phyloP scores from a whole-genome alignment of 2,797 vertebrate genomes.

The Furcifer pardalis region DNA sequence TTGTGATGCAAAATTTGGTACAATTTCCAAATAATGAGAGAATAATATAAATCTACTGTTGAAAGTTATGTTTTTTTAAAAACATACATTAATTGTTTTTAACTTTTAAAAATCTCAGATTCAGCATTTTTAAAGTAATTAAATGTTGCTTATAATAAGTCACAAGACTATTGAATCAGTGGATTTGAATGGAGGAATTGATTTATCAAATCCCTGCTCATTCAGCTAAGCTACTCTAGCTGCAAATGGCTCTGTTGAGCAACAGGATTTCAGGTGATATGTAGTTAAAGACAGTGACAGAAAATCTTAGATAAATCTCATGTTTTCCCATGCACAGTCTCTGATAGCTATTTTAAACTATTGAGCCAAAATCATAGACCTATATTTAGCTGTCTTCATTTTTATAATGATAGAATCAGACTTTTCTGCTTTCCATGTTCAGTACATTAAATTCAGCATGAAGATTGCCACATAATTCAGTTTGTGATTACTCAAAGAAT shows the following conservation, averaged over 20 bases:
- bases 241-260: no score
- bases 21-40: not conserved
- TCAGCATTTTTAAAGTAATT: not conserved
- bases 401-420: not conserved
- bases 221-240: no score
- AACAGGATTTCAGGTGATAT: not conserved
- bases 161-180: no score
- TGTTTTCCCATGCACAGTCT: not conserved
- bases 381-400: not conserved
- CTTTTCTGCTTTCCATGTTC: not conserved
- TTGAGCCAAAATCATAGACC: not conserved
- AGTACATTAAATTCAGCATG: not conserved
- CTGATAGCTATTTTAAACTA: not conserved
- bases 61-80: not conserved
- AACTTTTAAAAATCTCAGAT: not conserved
- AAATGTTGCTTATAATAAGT: not conserved
- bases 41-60: not conserved
- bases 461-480: fast-evolving
- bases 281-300: not conserved
- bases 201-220: no score
- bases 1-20: not conserved
- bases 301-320: not conserved
- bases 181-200: no score
- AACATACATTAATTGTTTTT: not conserved
- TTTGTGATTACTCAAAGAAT: not conserved